A percentile compares a stretch with the other conserved stretches of the same genome.
These are phyloP conservation scores for Cryptoblepharus egeriae DNA, from an alignment of 2,797 vertebrate genomes.

Conservation along the genomic window DNA sequence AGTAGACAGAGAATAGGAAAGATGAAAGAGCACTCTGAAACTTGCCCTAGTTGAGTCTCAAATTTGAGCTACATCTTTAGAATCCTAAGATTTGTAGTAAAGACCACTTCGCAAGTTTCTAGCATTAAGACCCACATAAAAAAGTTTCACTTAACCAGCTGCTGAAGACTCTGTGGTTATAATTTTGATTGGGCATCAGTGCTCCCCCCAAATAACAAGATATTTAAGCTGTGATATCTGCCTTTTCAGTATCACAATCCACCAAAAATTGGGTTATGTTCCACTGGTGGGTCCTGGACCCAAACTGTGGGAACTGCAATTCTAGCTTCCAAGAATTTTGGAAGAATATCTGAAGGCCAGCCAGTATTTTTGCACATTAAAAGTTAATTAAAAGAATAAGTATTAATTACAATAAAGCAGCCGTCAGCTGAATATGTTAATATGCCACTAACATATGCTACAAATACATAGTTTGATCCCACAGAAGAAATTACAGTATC, in stretches of 20 bases:
- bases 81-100: not conserved
- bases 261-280: no score
- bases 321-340: not conserved
- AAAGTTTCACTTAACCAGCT: no score
- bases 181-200: no score
- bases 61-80: not conserved
- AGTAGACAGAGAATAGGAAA: not conserved
- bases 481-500: not conserved
- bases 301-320: no score
- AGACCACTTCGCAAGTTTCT: not conserved
- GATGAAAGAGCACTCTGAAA: not conserved
- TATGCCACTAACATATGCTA: not conserved
- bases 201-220: no score
- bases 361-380: no score
- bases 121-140: not conserved
- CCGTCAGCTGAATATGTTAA: not conserved
- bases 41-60: not conserved
- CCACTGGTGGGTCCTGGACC: no score
- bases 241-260: no score
- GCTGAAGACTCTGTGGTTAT: no score
- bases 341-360: not conserved
- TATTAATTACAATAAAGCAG: no score
- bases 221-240: no score
- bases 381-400: no score
- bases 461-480: not conserved